phyloP scores from a whole-genome alignment of 2,113 vertebrate species.

The Tinamus guttatus region DNA sequence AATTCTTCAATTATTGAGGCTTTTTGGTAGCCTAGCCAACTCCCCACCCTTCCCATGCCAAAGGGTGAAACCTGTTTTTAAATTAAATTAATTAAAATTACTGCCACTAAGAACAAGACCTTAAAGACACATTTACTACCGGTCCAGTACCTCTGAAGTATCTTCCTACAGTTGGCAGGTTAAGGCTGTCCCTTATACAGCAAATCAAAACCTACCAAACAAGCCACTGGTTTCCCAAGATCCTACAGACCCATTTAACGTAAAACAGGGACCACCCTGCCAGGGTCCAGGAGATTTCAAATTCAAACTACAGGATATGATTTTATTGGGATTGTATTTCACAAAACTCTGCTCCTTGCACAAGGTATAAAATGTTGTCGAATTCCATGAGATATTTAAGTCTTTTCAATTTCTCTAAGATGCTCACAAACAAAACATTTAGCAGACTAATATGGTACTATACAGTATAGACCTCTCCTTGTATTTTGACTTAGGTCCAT shows the following conservation, averaged over 20 bases:
- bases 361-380: neutral
- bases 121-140: neutral
- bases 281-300: neutral
- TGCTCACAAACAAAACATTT: neutral
- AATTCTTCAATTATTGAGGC: neutral
- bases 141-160: neutral
- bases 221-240: neutral
- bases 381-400: neutral
- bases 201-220: neutral
- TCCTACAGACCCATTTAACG: neutral
- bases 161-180: neutral
- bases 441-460: neutral
- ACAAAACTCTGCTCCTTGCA: neutral
- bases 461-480: neutral
- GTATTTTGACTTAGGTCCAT: neutral
- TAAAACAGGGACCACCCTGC: neutral
- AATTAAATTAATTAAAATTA: neutral
- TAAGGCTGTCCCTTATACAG: neutral
- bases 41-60: neutral
- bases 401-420: neutral
- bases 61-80: neutral
- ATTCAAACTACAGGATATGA: rapidly evolving
- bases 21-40: neutral
- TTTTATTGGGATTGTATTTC: neutral
- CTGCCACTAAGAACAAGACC: neutral